Evolutionary conservation across 2,797 vertebrate species (phyloP).

Genomic region (Jordanella pulchra): DNA sequence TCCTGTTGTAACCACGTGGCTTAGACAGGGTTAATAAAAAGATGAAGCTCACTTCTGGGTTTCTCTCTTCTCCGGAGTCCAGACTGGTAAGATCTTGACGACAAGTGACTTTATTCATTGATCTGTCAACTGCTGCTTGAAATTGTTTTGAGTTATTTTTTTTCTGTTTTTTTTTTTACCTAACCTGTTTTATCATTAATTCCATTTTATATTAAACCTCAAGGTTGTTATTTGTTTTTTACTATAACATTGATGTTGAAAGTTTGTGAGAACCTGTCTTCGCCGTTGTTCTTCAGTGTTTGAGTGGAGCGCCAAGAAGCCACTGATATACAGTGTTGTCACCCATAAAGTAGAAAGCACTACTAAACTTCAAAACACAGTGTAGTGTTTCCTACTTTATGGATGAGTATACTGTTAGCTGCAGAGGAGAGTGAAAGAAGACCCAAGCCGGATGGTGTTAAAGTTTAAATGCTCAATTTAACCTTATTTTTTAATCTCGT

Average conservation of each 20-base stretch:
- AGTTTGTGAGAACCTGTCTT: conserved; percentile 16
- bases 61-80: conserved; percentile 77
- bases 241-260: background rate
- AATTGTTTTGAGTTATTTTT: background rate
- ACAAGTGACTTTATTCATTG: background rate
- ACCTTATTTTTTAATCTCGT: conserved; percentile 1
- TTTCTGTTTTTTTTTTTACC: background rate
- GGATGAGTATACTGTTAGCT: conserved; percentile 99
- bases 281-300: conserved; percentile 14
- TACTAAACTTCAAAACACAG: conserved; percentile 95
- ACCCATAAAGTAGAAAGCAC: conserved; percentile 99
- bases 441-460: conserved; percentile 12
- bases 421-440: conserved; percentile 76
- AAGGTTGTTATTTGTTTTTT: background rate
- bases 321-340: conserved; percentile 94
- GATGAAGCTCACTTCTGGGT: conserved; percentile 71
- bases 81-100: conserved; percentile 66
- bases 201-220: conserved; percentile 6
- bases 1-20: conserved; percentile 89
- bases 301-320: conserved; percentile 48
- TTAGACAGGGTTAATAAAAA: conserved; percentile 82
- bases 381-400: conserved; percentile 99
- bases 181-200: background rate
- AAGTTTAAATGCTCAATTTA: conserved; percentile 7
- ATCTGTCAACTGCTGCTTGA: background rate